Percentiles rank a stretch among this genome's conserved stretches.
phyloP scores from a whole-genome alignment of 2,113 vertebrate species.

The Oophaga pumilio region DNA sequence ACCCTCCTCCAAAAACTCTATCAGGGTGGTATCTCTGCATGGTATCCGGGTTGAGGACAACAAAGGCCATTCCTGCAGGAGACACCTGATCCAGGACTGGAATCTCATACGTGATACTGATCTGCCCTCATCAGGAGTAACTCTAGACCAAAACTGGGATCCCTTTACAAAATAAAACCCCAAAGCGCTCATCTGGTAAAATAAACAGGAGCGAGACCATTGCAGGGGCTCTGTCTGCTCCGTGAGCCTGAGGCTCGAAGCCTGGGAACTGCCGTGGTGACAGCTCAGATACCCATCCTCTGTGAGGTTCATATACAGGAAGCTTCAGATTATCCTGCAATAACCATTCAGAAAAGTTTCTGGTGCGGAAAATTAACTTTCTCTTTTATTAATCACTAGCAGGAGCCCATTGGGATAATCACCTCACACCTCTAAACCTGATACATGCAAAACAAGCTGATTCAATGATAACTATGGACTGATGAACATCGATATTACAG shows the following conservation, averaged over 20 bases:
- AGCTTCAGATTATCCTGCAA: conserved; percentile 22
- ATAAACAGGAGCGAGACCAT: background rate
- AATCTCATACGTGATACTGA: background rate
- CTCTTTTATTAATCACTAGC: background rate
- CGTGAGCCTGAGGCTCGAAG: background rate
- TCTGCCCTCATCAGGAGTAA: background rate
- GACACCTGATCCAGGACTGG: background rate
- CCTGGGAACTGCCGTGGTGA: conserved; percentile 37
- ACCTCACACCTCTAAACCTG: background rate
- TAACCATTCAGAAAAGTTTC: conserved; percentile 21
- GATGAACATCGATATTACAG: background rate
- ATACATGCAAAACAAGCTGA: background rate
- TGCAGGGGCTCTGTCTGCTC: conserved; percentile 12
- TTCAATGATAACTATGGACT: background rate
- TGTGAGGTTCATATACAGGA: conserved; percentile 8
- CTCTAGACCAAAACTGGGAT: background rate
- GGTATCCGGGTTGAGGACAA: background rate
- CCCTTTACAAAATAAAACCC: conserved; percentile 23
- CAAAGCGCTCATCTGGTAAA: background rate
- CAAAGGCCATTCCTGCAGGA: background rate
- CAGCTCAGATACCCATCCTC: background rate
- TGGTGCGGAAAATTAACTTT: conserved; percentile 21
- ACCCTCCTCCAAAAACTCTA: too few species aligned
- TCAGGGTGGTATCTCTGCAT: background rate
- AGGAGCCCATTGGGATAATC: background rate